Percentiles rank a stretch among this genome's conserved stretches.
Evolutionary conservation across 2,888 invertebrate species (phyloP).

Genomic region (Cheilosia variabilis): DNA sequence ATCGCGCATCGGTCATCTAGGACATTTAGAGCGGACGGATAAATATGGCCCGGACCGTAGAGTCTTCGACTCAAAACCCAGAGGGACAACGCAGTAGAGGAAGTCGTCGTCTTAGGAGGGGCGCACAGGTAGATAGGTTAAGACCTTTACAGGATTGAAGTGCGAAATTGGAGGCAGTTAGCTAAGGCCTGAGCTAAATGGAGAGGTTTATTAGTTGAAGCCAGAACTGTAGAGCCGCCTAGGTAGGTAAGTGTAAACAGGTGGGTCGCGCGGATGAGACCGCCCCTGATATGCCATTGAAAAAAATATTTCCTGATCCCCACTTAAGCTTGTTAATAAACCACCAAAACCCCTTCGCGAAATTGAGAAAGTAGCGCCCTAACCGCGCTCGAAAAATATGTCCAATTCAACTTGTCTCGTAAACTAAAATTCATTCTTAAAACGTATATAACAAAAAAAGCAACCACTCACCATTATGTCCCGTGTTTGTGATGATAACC

Average conservation of each 20-base stretch:
- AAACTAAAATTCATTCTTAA: background rate
- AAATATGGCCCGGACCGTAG: background rate
- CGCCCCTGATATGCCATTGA: no score
- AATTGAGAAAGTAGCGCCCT: no score
- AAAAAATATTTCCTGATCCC: no score
- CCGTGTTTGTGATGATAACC: constrained; percentile 96
- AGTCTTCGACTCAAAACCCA: background rate
- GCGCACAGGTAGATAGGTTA: background rate
- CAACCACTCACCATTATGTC: constrained; percentile 90
- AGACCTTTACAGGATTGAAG: background rate
- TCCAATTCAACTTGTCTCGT: no score
- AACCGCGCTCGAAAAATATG: no score
- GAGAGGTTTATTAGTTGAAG: background rate
- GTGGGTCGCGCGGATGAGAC: no score
- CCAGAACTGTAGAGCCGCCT: background rate
- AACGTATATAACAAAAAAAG: background rate
- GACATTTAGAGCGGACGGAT: background rate
- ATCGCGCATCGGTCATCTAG: background rate
- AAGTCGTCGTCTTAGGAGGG: background rate
- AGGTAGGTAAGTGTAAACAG: background rate
- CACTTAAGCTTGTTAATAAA: no score
- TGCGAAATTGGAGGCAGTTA: no score
- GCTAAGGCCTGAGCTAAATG: no score
- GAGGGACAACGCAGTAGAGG: background rate
- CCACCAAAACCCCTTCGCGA: no score